Evolutionary conservation across 2,797 vertebrate species (phyloP).

Genomic region (Chromis chromis): DNA sequence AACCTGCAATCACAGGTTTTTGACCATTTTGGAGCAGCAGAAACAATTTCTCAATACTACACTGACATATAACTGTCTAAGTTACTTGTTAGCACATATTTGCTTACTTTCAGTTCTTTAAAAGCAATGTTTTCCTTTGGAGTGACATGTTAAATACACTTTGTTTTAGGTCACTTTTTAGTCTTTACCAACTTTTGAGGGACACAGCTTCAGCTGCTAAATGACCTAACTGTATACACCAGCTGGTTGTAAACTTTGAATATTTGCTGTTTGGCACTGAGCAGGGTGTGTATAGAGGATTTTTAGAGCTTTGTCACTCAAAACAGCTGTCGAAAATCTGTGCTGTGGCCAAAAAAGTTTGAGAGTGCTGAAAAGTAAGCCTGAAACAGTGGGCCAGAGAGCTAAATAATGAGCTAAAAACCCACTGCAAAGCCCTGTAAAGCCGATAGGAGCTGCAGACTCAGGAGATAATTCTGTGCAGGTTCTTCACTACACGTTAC

Average conservation of each 20-base stretch:
- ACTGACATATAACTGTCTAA: background rate
- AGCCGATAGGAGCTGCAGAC: background rate
- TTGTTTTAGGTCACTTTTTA: too few relatives aligned
- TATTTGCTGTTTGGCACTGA: constrained; percentile 13
- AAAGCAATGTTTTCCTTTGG: too few relatives aligned
- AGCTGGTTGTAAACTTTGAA: constrained; percentile 5
- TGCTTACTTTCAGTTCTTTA: too few relatives aligned
- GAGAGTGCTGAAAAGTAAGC: background rate
- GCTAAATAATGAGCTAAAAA: background rate
- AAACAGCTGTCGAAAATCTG: background rate
- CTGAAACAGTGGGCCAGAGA: background rate
- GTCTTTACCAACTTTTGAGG: too few relatives aligned
- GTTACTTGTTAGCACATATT: too few relatives aligned
- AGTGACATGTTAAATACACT: too few relatives aligned
- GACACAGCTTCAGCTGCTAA: too few relatives aligned
- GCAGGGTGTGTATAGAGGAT: background rate
- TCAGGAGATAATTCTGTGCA: background rate
- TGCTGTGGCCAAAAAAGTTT: background rate
- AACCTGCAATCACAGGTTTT: background rate
- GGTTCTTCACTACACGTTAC: background rate
- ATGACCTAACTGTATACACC: background rate
- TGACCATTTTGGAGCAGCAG: background rate
- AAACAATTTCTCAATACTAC: background rate
- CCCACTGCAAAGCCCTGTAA: background rate
- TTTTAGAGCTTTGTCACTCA: constrained; percentile 15